Evolutionary conservation across 2,797 vertebrate genomes (phyloP).

Genomic region (Acestrorhynchus altus): DNA sequence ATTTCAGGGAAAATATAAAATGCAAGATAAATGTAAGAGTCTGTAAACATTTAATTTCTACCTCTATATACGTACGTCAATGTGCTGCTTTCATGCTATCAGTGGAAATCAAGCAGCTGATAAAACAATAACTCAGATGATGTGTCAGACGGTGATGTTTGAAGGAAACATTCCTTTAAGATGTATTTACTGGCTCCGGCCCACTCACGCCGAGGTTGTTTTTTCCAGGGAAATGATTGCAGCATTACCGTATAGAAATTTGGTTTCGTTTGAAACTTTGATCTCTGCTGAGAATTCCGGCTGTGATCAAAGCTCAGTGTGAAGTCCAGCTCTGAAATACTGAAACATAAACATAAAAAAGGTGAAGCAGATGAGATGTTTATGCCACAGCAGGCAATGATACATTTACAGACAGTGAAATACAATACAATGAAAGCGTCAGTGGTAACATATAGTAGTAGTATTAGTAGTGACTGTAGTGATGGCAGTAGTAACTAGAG

Average conservation of each 20-base stretch:
- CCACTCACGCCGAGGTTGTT: background rate
- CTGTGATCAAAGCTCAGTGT: constrained; percentile 5
- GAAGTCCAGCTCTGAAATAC: background rate
- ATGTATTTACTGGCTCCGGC: background rate
- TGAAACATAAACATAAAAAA: background rate
- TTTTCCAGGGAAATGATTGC: background rate
- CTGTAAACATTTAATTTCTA: too few species aligned
- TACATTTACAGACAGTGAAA: background rate
- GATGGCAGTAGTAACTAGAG: too few species aligned
- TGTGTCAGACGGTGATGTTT: too few species aligned
- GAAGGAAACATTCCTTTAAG: background rate
- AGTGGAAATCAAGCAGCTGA: too few species aligned
- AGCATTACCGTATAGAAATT: background rate
- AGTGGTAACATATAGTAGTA: too few species aligned
- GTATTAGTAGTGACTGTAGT: too few species aligned
- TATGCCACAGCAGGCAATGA: background rate
- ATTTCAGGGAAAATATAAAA: too few species aligned
- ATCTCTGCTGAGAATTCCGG: background rate
- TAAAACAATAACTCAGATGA: too few species aligned
- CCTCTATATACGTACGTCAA: too few species aligned
- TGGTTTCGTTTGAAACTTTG: background rate
- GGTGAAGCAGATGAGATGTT: background rate
- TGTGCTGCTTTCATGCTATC: too few species aligned
- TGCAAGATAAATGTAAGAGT: too few species aligned
- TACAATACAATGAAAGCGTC: too few species aligned